phyloP scores from a whole-genome alignment of 2,888 invertebrate species.

The Cetonia aurata region DNA sequence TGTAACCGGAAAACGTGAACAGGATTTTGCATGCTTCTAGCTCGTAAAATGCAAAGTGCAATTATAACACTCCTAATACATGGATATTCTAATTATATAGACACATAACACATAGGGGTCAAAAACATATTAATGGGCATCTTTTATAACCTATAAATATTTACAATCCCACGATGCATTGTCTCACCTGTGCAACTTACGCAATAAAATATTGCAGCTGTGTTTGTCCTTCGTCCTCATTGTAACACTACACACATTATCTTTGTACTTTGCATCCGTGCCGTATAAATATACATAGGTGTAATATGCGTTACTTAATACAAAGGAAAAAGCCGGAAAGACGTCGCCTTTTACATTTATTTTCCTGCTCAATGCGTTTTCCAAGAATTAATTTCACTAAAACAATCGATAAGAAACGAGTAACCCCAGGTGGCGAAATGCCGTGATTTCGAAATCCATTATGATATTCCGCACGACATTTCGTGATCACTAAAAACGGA shows the following conservation, averaged over 20 bases:
- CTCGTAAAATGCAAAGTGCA: too few relatives aligned
- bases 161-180: slow-evolving; percentile 16
- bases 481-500: neutral
- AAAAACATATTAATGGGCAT: slow-evolving; percentile 19
- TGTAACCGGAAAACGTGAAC: too few relatives aligned
- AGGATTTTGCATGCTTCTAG: too few relatives aligned
- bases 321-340: neutral
- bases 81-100: too few relatives aligned
- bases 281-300: too few relatives aligned
- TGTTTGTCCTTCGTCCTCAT: slow-evolving; percentile 7
- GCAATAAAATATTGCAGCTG: slow-evolving; percentile 16
- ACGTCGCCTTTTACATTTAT: neutral
- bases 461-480: too few relatives aligned
- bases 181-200: slow-evolving; percentile 25
- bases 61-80: too few relatives aligned
- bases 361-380: neutral
- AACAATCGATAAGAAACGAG: slow-evolving; percentile 14
- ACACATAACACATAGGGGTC: slow-evolving; percentile 1
- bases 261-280: too few relatives aligned
- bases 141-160: slow-evolving; percentile 22
- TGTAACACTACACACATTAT: neutral
- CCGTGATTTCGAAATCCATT: neutral
- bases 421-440: neutral
- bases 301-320: neutral
- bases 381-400: slow-evolving; percentile 23